Evolutionary conservation across 1,140 invertebrate species (phyloP).

Genomic region (Limonius californicus): DNA sequence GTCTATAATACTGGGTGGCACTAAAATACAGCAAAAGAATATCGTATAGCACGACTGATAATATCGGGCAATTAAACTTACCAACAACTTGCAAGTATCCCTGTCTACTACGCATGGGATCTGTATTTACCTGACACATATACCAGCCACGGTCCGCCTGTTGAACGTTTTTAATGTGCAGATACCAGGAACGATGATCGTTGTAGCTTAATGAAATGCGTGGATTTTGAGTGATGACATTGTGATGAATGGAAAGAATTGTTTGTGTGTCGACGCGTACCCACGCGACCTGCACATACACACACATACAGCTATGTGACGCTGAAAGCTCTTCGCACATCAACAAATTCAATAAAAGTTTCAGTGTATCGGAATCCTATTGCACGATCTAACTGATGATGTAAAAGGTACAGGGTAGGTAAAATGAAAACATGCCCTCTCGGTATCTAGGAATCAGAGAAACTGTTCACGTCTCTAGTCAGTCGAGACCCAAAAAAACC

Average conservation of each 20-base stretch:
- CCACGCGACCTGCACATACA: slow-evolving; percentile 74
- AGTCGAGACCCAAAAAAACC: slow-evolving; percentile 29
- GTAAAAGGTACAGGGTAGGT: slow-evolving; percentile 34
- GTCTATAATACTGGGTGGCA: slow-evolving; percentile 80
- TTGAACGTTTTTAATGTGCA: slow-evolving; percentile 78
- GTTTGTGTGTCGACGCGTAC: slow-evolving; percentile 88
- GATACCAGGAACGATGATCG: slow-evolving; percentile 83
- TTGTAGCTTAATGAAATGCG: slow-evolving; percentile 82
- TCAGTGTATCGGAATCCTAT: slow-evolving; percentile 16
- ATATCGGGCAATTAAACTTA: slow-evolving; percentile 50
- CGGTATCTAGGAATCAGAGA: slow-evolving; percentile 36
- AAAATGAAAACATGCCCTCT: slow-evolving; percentile 36
- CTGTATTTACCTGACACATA: slow-evolving; percentile 82
- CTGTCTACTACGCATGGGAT: slow-evolving; percentile 78
- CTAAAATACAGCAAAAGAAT: slow-evolving; percentile 44
- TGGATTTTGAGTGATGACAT: slow-evolving; percentile 84
- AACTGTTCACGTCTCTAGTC: slow-evolving; percentile 41
- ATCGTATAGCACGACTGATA: background rate
- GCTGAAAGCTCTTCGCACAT: background rate
- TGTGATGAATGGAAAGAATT: slow-evolving; percentile 84
- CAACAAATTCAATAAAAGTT: slow-evolving; percentile 29
- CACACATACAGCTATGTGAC: slow-evolving; percentile 8
- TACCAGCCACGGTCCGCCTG: slow-evolving; percentile 80
- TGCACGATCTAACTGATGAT: slow-evolving; percentile 35
- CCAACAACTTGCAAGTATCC: slow-evolving; percentile 86